These are phyloP conservation scores for Ephestia elutella DNA, from an alignment of 1,140 invertebrate genomes.

Conservation along the genomic window DNA sequence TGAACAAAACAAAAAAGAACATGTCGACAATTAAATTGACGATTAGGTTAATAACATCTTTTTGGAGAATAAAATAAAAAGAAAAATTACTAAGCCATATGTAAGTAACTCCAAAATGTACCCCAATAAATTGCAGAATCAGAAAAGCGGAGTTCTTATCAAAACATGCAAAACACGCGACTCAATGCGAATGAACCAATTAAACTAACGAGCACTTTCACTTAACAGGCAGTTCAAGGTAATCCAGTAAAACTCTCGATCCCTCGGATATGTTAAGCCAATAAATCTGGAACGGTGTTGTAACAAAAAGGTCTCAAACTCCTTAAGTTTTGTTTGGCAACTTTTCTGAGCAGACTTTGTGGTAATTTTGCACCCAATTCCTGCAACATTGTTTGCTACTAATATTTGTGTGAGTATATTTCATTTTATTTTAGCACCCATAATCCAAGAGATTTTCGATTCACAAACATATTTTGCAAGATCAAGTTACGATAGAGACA, in stretches of 20 bases:
- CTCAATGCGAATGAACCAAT: slow-evolving; percentile 40
- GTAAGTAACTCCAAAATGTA: neutral
- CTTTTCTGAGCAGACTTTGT: neutral
- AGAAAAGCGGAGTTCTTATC: slow-evolving; percentile 35
- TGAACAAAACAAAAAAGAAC: too few species aligned
- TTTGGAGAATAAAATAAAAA: neutral
- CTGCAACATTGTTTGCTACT: neutral
- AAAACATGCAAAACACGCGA: slow-evolving; percentile 43
- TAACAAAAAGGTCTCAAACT: slow-evolving; percentile 13
- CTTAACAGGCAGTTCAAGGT: slow-evolving; percentile 56
- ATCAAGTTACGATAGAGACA: too few species aligned
- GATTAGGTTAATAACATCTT: neutral
- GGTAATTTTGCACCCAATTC: neutral
- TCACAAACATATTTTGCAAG: too few species aligned
- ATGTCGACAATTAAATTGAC: too few species aligned
- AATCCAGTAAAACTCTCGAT: slow-evolving; percentile 36
- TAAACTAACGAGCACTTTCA: slow-evolving; percentile 67
- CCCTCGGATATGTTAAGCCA: slow-evolving; percentile 26
- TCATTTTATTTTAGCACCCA: too few species aligned
- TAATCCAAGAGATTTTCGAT: neutral
- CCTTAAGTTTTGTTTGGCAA: slow-evolving; percentile 7
- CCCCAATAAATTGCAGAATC: slow-evolving; percentile 26
- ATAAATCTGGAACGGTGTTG: slow-evolving; percentile 31
- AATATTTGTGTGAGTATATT: too few species aligned
- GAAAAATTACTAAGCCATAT: neutral